Evolutionary conservation across 2,797 vertebrate species (phyloP).

Genomic region (Acridotheres tristis): DNA sequence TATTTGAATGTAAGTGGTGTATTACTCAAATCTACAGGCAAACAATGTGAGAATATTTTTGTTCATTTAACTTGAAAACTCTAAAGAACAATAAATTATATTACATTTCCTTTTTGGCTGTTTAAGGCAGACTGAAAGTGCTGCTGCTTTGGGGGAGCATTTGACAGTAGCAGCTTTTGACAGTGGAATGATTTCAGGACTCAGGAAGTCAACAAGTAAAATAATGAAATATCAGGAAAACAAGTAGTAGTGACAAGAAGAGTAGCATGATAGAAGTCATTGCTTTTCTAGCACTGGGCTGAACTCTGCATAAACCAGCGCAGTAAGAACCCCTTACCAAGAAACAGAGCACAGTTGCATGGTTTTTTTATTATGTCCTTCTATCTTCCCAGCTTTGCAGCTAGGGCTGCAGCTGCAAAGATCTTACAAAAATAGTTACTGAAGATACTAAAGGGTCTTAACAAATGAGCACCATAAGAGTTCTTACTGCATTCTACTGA

Average conservation of each 20-base stretch:
- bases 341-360: accelerated
- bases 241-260: neutral
- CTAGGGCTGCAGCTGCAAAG: neutral
- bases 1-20: neutral
- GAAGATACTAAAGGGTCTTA: neutral
- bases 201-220: neutral
- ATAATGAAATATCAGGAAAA: neutral
- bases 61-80: neutral
- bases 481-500: neutral
- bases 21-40: neutral
- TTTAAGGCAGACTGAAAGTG: neutral
- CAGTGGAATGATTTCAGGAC: neutral
- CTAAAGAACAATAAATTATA: neutral
- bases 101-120: neutral
- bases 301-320: neutral
- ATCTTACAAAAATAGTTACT: neutral
- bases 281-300: neutral
- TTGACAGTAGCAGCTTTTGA: neutral
- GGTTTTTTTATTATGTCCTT: neutral
- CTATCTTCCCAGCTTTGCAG: neutral
- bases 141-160: neutral
- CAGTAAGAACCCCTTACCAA: neutral
- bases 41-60: neutral
- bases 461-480: neutral
- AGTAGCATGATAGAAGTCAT: neutral